These are phyloP conservation scores for Rhinolophus sinicus DNA, from an alignment of 2,113 vertebrate genomes.

Conservation along the genomic window DNA sequence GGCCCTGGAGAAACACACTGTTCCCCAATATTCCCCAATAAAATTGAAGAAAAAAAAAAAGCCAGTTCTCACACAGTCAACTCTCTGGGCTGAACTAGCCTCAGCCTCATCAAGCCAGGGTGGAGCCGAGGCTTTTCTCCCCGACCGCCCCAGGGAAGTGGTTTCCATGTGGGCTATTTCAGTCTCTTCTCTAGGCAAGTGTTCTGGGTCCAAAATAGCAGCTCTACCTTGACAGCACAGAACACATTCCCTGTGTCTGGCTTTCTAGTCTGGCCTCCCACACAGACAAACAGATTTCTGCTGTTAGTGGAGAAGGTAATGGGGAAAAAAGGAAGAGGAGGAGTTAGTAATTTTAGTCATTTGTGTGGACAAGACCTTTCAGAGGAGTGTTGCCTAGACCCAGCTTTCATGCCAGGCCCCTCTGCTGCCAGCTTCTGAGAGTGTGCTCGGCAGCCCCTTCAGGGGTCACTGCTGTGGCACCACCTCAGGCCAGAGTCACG, in stretches of 20 bases:
- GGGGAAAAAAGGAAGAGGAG: background rate
- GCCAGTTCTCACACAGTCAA: background rate
- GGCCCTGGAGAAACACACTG: too few species aligned
- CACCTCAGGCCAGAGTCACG: background rate
- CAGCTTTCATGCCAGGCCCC: background rate
- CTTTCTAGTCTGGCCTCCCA: slow-evolving; percentile 60
- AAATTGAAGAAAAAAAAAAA: background rate
- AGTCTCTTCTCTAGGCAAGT: background rate
- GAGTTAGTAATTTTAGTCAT: background rate
- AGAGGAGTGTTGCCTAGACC: background rate
- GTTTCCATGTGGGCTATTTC: slow-evolving; percentile 32
- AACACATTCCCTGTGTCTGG: background rate
- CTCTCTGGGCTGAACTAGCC: background rate
- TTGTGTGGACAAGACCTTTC: background rate
- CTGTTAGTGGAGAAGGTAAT: background rate
- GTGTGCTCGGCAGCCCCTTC: background rate
- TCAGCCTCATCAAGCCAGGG: background rate
- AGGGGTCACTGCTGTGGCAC: background rate
- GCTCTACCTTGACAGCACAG: slow-evolving; percentile 61
- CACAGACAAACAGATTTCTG: slow-evolving; percentile 39
- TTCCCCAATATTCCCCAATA: too few species aligned
- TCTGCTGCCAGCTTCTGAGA: background rate
- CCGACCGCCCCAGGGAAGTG: background rate
- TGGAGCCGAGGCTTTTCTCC: background rate
- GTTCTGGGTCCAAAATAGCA: slow-evolving; percentile 67